Conservation (phyloP, 37 sponge, comb jelly and placozoan genomes). For the Lycopodina hypogea region DNA sequence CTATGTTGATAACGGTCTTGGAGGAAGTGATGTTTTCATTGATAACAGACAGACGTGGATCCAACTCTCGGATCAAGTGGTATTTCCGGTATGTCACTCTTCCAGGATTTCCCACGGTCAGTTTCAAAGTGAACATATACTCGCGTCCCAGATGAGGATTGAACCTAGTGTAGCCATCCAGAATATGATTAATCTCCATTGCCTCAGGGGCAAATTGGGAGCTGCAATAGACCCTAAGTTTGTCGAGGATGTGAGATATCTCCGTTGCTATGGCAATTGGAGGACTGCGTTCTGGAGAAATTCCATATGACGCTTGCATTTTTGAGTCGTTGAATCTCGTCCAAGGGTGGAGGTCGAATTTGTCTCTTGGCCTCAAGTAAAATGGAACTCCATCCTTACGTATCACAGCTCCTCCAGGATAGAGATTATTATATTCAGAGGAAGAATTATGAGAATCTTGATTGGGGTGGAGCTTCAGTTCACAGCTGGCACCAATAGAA, state of each 20-base stretch:
- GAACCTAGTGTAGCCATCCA: conserved; percentile 36
- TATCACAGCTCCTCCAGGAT: not conserved
- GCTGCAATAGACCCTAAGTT: not conserved
- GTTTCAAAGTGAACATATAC: conserved; percentile 20
- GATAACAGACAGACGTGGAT: conserved; percentile 1
- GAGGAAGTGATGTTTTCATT: not conserved
- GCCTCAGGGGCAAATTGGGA: not conserved
- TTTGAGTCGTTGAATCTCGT: conserved; percentile 3
- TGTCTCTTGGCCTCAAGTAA: conserved; percentile 17
- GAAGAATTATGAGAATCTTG: not conserved
- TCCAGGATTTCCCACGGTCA: not conserved
- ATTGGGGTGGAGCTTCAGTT: conserved; percentile 22
- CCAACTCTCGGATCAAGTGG: conserved; percentile 6
- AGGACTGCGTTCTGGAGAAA: conserved; percentile 5
- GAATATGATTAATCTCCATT: not conserved
- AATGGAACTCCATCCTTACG: not conserved
- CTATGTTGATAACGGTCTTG: not conserved
- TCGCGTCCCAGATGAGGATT: conserved; percentile 24
- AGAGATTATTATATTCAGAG: not conserved
- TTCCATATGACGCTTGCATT: not conserved
- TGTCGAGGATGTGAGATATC: conserved; percentile 5
- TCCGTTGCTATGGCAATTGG: conserved; percentile 6
- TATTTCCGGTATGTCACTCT: not conserved
- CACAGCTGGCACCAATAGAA: conserved; percentile 7
- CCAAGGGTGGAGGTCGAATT: conserved; percentile 26